Evolutionary conservation across 1,140 invertebrate genomes (phyloP).

Genomic region (Cydia strobilella): DNA sequence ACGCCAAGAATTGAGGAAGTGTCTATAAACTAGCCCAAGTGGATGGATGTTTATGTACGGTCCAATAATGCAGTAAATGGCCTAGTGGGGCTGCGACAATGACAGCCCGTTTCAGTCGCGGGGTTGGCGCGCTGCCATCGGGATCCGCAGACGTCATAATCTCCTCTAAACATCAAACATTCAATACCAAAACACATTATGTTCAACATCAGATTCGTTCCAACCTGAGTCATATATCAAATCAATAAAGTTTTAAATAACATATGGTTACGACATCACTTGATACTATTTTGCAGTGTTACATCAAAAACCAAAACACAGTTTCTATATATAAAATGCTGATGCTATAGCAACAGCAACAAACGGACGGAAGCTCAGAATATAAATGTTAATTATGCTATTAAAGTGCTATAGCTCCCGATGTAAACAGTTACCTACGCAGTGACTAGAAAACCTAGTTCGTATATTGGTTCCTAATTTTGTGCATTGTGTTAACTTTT

Average conservation of each 20-base stretch:
- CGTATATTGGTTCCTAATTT: neutral
- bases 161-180: constrained; percentile 4
- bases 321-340: constrained; percentile 45
- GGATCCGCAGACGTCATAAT: constrained; percentile 49
- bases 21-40: constrained; percentile 42
- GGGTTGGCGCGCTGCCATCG: constrained; percentile 50
- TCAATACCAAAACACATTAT: neutral
- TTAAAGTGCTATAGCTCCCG: neutral
- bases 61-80: constrained; percentile 40
- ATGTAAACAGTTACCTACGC: constrained; percentile 23
- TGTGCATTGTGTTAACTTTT: too few relatives aligned
- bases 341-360: constrained; percentile 46
- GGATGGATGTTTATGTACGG: constrained; percentile 39
- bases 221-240: neutral
- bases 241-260: neutral
- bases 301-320: neutral
- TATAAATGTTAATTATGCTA: constrained; percentile 33
- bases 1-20: constrained; percentile 35
- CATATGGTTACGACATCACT: neutral
- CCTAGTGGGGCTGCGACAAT: constrained; percentile 48
- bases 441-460: neutral
- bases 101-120: constrained; percentile 49
- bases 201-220: neutral
- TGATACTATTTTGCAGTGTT: neutral
- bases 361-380: constrained; percentile 40